Base-by-base conservation (phyloP, 2,113 vertebrate species). In the Chroicocephalus ridibundus region DNA sequence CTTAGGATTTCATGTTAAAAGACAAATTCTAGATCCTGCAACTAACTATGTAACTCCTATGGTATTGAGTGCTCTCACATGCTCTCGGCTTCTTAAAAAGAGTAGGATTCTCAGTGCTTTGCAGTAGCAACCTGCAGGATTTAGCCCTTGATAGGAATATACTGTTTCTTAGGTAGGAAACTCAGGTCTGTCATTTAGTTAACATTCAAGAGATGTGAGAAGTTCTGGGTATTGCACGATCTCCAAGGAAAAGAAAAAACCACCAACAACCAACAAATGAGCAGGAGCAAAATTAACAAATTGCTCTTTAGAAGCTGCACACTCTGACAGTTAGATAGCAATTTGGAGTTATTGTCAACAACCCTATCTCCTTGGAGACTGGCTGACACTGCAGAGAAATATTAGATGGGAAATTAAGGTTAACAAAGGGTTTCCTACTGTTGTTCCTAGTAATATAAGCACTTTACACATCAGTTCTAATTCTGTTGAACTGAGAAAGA, bases 361-460 rank as follows among this genome's bases (percentile, higher is more conserved):
- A 47, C 54, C 65, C 81, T 51, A 76, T 93, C 32, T 70, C 86
- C 77, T 78, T 89, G 88, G 91, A 95, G 82, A 95, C 92, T 55
- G 64, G 75, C 89, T 96, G 94, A 93, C 60, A 26, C 65, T 80
- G 89, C 65, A 94, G 61, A 88, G 94, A 96, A 96, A 88, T 70
- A 96, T 88, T 83, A 95, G 88, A 89, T 82, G 38, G 82, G 91
- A 89, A 95, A 92, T 91, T 54, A 68, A 93, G 83, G 94, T 97
- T 95, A 97, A 94, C 92, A 92, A 93, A 52, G 94, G 89, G 80
- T 89, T 97, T 90, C 86, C 76, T 90, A 92, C 87, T 90, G 74
- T 94, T 96, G 96, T 97, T 96, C 71, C 55, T 93, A 86, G 90
- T 96, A 93, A 84, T 80, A 78, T 60, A 90, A 94, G 91, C 71